phyloP scores from a whole-genome alignment of 2,797 vertebrate genomes.

The Urophycis tenuis region DNA sequence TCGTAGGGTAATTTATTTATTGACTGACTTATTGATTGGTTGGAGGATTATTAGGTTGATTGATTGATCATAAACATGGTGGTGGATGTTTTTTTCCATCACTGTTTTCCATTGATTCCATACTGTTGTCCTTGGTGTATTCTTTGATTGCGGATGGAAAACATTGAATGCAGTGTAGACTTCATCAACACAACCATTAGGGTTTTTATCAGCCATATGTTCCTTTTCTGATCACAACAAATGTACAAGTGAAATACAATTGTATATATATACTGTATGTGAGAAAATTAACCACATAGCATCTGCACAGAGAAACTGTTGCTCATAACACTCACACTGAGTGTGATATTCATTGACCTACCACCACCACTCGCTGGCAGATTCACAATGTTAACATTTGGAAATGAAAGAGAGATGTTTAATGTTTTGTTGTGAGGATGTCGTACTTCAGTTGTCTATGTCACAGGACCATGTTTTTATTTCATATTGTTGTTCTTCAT shows the following conservation, averaged over 20 bases:
- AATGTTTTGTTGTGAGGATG: too few species aligned
- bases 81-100: neutral
- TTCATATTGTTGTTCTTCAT: too few species aligned
- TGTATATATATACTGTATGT: neutral
- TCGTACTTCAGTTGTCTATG: neutral
- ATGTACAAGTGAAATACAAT: neutral
- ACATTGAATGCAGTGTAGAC: neutral
- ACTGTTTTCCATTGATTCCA: neutral
- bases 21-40: constrained; percentile 25
- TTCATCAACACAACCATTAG: neutral
- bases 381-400: too few species aligned
- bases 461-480: neutral
- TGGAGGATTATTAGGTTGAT: neutral
- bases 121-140: neutral
- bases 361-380: too few species aligned
- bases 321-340: too few species aligned
- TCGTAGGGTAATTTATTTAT: constrained; percentile 35
- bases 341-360: neutral
- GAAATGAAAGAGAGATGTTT: too few species aligned
- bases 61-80: neutral
- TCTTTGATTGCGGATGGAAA: neutral
- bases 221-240: neutral
- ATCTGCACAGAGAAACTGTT: neutral
- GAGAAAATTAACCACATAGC: neutral
- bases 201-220: neutral